phyloP scores from a whole-genome alignment of 2,888 invertebrate genomes.

The Apamea monoglypha region DNA sequence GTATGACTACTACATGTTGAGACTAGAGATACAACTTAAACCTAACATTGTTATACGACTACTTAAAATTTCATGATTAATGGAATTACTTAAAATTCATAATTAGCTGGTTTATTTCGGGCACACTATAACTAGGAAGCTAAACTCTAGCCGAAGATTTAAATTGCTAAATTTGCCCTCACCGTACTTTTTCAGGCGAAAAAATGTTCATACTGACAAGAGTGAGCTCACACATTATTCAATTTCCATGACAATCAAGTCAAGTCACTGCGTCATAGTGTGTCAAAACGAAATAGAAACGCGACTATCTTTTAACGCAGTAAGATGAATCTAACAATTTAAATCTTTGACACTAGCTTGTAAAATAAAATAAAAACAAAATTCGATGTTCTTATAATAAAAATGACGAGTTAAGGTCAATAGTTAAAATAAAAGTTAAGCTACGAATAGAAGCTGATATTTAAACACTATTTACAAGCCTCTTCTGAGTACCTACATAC shows the following conservation, averaged over 20 bases:
- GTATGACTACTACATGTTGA: constrained; percentile 85
- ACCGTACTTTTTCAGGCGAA: neutral
- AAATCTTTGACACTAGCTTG: constrained; percentile 49
- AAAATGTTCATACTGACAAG: neutral
- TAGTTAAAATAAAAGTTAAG: constrained; percentile 65
- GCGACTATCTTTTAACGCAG: neutral
- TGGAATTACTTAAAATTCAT: constrained; percentile 69
- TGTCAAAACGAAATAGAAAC: neutral
- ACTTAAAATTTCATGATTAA: constrained; percentile 71
- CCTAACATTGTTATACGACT: constrained; percentile 69
- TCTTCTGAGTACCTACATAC: constrained; percentile 76
- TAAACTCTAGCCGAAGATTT: constrained; percentile 58
- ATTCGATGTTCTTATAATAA: constrained; percentile 77
- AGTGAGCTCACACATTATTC: neutral
- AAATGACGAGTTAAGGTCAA: constrained; percentile 61
- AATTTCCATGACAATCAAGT: neutral
- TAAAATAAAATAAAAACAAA: constrained; percentile 66
- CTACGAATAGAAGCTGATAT: constrained; percentile 74
- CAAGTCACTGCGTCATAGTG: neutral
- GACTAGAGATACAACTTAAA: constrained; percentile 88
- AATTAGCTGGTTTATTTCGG: constrained; percentile 75
- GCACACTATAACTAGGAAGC: constrained; percentile 61
- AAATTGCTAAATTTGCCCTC: neutral
- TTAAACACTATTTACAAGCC: constrained; percentile 86
- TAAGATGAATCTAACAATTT: neutral